Evolutionary conservation across 1,140 invertebrate species (phyloP).

Genomic region (Drosophila bocqueti): DNA sequence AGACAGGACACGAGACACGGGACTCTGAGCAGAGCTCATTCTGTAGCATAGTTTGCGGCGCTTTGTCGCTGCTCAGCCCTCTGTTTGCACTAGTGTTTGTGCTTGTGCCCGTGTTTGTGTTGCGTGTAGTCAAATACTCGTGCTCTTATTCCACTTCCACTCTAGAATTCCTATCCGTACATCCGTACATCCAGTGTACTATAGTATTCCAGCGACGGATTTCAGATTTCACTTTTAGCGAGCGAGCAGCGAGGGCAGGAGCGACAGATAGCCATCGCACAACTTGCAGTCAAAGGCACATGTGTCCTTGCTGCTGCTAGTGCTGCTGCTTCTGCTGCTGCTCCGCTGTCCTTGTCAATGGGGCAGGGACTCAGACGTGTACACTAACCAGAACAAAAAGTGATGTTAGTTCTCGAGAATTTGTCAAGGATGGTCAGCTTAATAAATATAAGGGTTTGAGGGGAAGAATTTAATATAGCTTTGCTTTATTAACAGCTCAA

Average conservation of each 20-base stretch:
- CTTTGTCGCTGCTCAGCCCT: slow-evolving; percentile 43
- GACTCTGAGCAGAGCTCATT: slow-evolving; percentile 1
- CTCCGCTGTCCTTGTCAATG: slow-evolving; percentile 72
- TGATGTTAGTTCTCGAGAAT: not conserved
- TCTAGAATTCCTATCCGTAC: slow-evolving; percentile 50
- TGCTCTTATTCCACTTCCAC: slow-evolving; percentile 3
- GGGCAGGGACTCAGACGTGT: slow-evolving; percentile 22
- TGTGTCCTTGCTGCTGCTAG: slow-evolving; percentile 59
- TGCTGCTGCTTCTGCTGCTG: slow-evolving; percentile 5
- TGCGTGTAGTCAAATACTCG: slow-evolving; percentile 54
- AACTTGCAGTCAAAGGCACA: slow-evolving; percentile 79
- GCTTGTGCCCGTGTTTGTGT: slow-evolving; percentile 47
- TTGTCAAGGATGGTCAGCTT: not conserved
- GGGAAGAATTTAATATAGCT: not conserved
- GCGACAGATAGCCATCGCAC: slow-evolving; percentile 43
- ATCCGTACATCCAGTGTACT: slow-evolving; percentile 20
- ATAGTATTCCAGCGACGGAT: slow-evolving; percentile 54
- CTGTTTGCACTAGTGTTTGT: slow-evolving; percentile 39
- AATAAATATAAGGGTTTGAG: not conserved
- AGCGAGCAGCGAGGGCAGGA: slow-evolving; percentile 43
- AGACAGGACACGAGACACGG: slow-evolving; percentile 10
- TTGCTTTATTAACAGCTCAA: not conserved
- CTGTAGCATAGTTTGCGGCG: slow-evolving; percentile 53
- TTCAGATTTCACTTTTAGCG: slow-evolving; percentile 79
- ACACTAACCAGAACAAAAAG: slow-evolving; percentile 6